These are phyloP conservation scores for Nannobrachium achirus DNA, from an alignment of 2,113 vertebrate genomes.

Conservation along the genomic window DNA sequence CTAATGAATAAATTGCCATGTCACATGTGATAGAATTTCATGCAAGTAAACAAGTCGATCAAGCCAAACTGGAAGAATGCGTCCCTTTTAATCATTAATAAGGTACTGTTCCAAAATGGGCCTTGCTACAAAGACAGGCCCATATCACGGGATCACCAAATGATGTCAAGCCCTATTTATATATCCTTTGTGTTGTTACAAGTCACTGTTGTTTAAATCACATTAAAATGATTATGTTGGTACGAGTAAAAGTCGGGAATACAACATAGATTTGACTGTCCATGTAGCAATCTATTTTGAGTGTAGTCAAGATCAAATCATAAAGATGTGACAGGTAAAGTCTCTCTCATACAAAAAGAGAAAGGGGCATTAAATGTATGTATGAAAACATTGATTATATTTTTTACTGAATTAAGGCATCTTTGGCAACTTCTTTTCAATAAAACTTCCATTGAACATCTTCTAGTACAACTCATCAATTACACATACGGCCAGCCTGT, in stretches of 20 bases:
- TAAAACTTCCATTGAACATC: constrained; percentile 26
- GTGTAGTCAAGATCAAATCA: not conserved
- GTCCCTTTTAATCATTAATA: constrained; percentile 65
- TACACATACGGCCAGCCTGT: constrained; percentile 67
- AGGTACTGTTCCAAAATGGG: constrained; percentile 32
- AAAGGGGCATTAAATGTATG: constrained; percentile 9
- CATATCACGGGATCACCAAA: constrained; percentile 35
- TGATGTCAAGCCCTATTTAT: constrained; percentile 15
- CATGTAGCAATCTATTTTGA: too few relatives aligned
- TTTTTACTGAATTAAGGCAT: constrained; percentile 26
- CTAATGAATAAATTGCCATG: constrained; percentile 19
- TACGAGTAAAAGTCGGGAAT: too few relatives aligned
- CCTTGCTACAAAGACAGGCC: constrained; percentile 35
- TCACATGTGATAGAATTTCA: constrained; percentile 37
- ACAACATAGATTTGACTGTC: too few relatives aligned
- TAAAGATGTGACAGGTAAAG: not conserved
- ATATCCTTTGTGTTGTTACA: constrained; percentile 12
- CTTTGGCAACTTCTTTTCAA: constrained; percentile 47
- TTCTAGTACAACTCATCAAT: constrained; percentile 69
- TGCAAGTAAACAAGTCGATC: constrained; percentile 44
- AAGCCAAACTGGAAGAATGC: constrained; percentile 39
- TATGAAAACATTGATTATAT: constrained; percentile 3
- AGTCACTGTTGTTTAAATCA: too few relatives aligned
- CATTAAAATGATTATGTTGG: too few relatives aligned
- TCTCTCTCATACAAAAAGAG: not conserved